A percentile compares a stretch with the other conserved stretches of the same genome.
These are phyloP conservation scores for Phyllostomus discolor DNA, from an alignment of 2,113 vertebrate species.

Conservation along the genomic window DNA sequence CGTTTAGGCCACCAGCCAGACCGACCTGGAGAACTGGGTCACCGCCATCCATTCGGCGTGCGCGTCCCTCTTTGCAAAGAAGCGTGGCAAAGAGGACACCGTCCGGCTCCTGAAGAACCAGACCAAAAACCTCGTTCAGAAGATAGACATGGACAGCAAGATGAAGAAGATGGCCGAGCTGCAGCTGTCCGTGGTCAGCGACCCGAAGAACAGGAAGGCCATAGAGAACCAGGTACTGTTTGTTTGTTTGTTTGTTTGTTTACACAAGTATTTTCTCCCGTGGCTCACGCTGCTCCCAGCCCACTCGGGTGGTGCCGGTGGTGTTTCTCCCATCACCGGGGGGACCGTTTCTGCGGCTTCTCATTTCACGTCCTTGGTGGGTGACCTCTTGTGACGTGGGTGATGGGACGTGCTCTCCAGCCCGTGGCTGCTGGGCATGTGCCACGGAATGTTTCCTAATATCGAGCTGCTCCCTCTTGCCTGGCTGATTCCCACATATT, in stretches of 20 bases:
- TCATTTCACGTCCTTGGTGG: fast-evolving
- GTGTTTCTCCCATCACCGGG: fast-evolving
- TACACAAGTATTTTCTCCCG: fast-evolving
- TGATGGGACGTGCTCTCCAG: fast-evolving
- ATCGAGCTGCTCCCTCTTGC: not conserved
- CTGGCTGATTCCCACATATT: not conserved
- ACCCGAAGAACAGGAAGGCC: slow-evolving; percentile 95
- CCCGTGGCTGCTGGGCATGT: not conserved
- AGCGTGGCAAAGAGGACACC: slow-evolving; percentile 95
- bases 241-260: fast-evolving
- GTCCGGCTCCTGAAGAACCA: slow-evolving; percentile 90
- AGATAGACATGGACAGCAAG: slow-evolving; percentile 98
- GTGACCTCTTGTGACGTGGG: fast-evolving
- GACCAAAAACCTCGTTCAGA: slow-evolving; percentile 91
- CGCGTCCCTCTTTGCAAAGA: slow-evolving; percentile 94
- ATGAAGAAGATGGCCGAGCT: slow-evolving; percentile 99
- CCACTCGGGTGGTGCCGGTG: fast-evolving
- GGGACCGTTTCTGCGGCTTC: not conserved
- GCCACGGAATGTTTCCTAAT: not conserved
- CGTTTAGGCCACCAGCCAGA: slow-evolving; percentile 93
- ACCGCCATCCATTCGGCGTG: slow-evolving; percentile 97
- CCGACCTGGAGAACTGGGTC: slow-evolving; percentile 97
- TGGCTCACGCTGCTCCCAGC: fast-evolving
- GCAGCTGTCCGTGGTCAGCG: slow-evolving; percentile 91
- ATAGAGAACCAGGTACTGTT: slow-evolving; percentile 94